These are phyloP conservation scores for Climacteris rufus DNA, from an alignment of 2,113 vertebrate species.

Conservation along the genomic window DNA sequence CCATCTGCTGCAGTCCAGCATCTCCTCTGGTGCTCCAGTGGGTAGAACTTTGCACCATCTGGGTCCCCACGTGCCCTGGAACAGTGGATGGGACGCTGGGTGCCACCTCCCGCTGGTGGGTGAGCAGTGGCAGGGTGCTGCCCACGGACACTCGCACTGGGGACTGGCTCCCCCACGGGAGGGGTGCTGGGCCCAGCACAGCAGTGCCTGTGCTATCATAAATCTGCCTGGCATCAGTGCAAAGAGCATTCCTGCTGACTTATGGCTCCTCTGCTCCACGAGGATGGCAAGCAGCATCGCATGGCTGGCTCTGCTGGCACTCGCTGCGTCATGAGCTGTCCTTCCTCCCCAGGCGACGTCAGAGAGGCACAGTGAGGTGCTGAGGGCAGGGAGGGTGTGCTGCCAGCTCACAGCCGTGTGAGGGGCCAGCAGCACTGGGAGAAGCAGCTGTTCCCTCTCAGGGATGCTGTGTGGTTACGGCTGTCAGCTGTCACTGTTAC, in stretches of 20 bases:
- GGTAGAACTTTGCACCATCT: background rate
- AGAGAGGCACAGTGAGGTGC: background rate
- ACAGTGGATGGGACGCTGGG: background rate
- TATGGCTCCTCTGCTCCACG: background rate
- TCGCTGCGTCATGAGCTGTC: background rate
- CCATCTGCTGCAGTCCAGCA: background rate
- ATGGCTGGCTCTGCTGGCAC: background rate
- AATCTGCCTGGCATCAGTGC: background rate
- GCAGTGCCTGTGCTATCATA: background rate
- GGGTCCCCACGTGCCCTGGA: background rate
- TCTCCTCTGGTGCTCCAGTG: background rate
- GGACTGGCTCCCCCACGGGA: background rate
- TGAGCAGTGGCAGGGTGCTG: background rate
- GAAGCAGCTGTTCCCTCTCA: background rate
- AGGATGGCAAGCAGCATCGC: background rate
- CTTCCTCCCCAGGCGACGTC: background rate
- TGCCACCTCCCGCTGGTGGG: background rate
- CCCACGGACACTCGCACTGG: rapidly evolving
- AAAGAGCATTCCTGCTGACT: background rate
- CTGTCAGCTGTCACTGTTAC: background rate
- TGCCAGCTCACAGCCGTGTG: rapidly evolving
- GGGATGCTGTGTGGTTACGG: background rate
- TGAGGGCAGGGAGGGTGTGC: background rate
- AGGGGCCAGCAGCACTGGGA: background rate
- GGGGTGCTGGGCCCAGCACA: background rate